Evolutionary conservation across 2,888 invertebrate genomes (phyloP), one percentile per base, ranked within the genome.

Genomic region (Eupithecia pulchellata): DNA sequence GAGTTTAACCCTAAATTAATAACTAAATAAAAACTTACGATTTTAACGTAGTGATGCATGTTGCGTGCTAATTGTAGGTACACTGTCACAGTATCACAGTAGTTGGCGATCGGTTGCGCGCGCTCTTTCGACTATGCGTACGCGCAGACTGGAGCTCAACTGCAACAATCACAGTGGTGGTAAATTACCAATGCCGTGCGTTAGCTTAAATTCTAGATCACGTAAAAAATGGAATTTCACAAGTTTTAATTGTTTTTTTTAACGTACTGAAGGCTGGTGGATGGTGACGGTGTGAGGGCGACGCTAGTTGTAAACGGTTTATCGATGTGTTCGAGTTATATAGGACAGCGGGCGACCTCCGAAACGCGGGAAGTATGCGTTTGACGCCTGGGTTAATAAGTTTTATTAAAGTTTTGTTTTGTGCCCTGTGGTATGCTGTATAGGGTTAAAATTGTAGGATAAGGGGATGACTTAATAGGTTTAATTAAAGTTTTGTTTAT

Each of bases 331-430:
- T 84, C 87, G 84, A 85, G 89, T 92, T 93, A 92, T 93, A 93
- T 93, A 93, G 93, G 91, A 88, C 92, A 92, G 83, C 79, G 83
- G 79, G 82, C 89, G 92, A 91, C 92, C 92, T 92, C 91, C 89
- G 89, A 78, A 82, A 82, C 84, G 82, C 88, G 89, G 90, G 89
- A 89, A 89, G 85, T 87, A 81, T 79, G 20, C 42, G 77, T 70
- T 74, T 63, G 69, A 61, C 52, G 63, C 32, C 66, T 60, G 58
- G 58, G 52, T 66, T 32, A 36, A 61, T 61, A 11, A 32, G 32
- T 20, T 34, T 60, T 60, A 20, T 32, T 60, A 0, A 47, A n/a
- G n/a, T n/a, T 47, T 47, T 47, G n/a, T 47, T 47, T 47, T 20
- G n/a, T 20, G 20, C n/a, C 3, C 42, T n/a, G n/a, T n/a, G 47